These are phyloP conservation scores for Propithecus deckenii DNA, from an alignment of 2,797 vertebrate genomes.

Conservation along the genomic window DNA sequence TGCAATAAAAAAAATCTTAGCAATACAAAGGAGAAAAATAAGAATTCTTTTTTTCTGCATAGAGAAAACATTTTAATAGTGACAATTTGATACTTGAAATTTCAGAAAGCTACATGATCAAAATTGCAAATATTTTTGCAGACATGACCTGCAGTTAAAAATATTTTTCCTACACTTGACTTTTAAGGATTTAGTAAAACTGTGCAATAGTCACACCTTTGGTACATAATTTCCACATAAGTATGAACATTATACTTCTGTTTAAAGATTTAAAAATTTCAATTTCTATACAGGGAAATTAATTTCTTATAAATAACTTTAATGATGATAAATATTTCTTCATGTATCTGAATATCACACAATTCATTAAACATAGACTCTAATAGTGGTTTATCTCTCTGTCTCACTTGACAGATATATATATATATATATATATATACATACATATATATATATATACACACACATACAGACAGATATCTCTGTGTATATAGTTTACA, in stretches of 20 bases:
- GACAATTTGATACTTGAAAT: background rate
- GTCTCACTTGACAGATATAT: background rate
- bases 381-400: background rate
- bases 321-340: background rate
- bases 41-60: background rate
- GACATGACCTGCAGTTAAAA: background rate
- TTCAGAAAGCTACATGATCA: conserved; percentile 41
- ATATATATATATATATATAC: background rate
- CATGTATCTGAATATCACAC: background rate
- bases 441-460: too few relatives aligned
- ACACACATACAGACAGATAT: background rate
- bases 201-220: background rate
- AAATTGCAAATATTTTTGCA: conserved; percentile 30
- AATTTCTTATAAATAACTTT: background rate
- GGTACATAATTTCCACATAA: background rate
- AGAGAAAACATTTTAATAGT: conserved; percentile 38
- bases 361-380: background rate
- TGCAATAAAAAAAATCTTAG: conserved; percentile 32
- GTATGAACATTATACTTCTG: background rate
- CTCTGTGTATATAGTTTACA: background rate
- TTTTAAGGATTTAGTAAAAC: conserved; percentile 17
- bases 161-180: conserved; percentile 22
- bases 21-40: background rate
- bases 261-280: background rate
- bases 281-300: background rate